These are phyloP conservation scores for Rhinophrynus dorsalis DNA, from an alignment of 2,797 vertebrate species.

Conservation along the genomic window DNA sequence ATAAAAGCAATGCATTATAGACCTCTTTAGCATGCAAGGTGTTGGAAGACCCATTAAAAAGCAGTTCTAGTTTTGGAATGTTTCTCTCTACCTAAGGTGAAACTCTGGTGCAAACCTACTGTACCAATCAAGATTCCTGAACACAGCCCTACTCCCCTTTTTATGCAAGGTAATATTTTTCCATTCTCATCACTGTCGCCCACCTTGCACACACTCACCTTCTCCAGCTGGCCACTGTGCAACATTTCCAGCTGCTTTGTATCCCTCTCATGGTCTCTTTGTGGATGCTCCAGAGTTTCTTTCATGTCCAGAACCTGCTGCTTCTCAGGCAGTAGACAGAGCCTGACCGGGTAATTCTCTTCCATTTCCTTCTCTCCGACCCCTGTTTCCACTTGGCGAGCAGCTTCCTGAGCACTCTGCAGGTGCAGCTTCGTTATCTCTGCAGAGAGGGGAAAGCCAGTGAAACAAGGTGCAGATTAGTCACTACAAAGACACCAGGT, in stretches of 20 bases:
- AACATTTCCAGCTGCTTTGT: constrained; percentile 56
- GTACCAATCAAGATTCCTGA: too few species aligned
- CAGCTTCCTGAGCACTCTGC: constrained; percentile 61
- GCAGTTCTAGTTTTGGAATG: too few species aligned
- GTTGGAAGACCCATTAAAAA: too few species aligned
- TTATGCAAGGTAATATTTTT: not conserved
- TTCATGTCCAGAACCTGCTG: constrained; percentile 63
- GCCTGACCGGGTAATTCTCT: constrained; percentile 64
- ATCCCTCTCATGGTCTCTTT: constrained; percentile 57
- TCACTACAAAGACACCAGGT: too few species aligned
- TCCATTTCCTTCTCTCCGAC: constrained; percentile 64
- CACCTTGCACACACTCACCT: constrained; percentile 52
- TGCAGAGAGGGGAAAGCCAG: constrained; percentile 44
- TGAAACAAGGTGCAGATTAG: too few species aligned
- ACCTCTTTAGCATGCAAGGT: too few species aligned
- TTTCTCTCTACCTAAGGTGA: too few species aligned
- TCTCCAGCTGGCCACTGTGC: constrained; percentile 62
- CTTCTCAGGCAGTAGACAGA: constrained; percentile 56
- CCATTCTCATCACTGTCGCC: not conserved
- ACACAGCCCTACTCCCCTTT: not conserved
- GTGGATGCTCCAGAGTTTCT: constrained; percentile 65
- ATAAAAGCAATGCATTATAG: too few species aligned
- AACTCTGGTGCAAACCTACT: too few species aligned
- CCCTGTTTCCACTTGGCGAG: constrained; percentile 70
- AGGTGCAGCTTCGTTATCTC: constrained; percentile 70